Evolutionary conservation across 2,888 invertebrate genomes (phyloP), one percentile per base, ranked within the genome.

Genomic region (Dorcus parallelipipedus): DNA sequence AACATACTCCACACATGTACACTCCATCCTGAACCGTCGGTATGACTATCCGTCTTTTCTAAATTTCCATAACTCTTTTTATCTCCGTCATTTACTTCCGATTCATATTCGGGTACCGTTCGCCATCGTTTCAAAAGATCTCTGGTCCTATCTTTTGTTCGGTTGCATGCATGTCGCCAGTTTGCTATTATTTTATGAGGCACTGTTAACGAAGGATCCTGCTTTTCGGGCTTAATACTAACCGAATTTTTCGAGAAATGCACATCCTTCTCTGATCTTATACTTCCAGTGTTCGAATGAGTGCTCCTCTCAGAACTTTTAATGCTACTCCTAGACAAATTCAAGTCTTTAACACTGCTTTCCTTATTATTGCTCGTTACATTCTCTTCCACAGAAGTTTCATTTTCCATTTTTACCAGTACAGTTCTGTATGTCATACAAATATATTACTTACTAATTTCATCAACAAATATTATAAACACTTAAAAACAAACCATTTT

Each of bases 1-100:
- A 33, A 33, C 85, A 85, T 78, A 89, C 89, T 87, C 89, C 88
- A 89, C 63, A 88, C 86, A 73, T 89, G 89, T 23, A 88, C 88
- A 70, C 88, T 88, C 89, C 89, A 89, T n/a, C 87, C 86, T 49
- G 83, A 82, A 26, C 81, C 80, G 50, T 82, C 81, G 38, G 78
- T 80, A 7, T 81, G 81, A 38, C 64, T 67, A 45, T 74, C 73
- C 39, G 68, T 67, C 58, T 75, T 76, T 4, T 71, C 72, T 8
- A 79, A 77, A 10, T 75, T 75, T 42, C 73, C 71, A 7, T 73
- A 77, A 1, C 33, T 78, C 73, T 74, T 79, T 75, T 79, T 80
- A 79, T 66, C 76, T 74, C 61, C 67, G 71, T 61, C 76, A 76
- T 3, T 69, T 61, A 68, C 66, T 38, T 70, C 75, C 49, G 83